Evolutionary conservation across 2,113 vertebrate species (phyloP), one percentile per base, ranked within the genome.

Genomic region (Reinhardtius hippoglossoides): DNA sequence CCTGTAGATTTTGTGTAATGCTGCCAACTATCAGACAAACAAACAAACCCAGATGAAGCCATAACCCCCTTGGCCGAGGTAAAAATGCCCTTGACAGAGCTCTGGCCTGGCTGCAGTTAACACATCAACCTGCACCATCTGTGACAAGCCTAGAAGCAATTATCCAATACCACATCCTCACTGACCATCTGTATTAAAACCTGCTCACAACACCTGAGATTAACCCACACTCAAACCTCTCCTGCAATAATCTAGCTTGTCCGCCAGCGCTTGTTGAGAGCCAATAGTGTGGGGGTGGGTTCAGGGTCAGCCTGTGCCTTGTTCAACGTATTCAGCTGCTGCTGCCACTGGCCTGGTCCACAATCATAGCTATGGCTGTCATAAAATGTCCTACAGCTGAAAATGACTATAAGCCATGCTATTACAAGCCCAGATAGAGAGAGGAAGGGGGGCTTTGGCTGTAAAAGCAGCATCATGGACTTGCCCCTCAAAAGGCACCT

Each of bases 101-200:
- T 64, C 57, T 77, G 85, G 74, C 70, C 72, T 48, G 88, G 71
- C 82, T 78, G 59, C 74, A 73, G 89, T 90, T 90, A 90, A 89
- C 88, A 87, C 87, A 92, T 92, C 81, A 88, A 87, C 80, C 83
- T 75, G 89, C 92, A 86, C 91, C 93, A 94, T 93, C 92, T 94
- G 90, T 90, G 88, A 91, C 88, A 88, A 82, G 67, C 88, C 81
- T 73, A 83, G 80, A 93, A 91, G 87, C 93, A 93, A 95, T 94
- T 91, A 94, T 92, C 80, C 83, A 83, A 76, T 87, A 89, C 92
- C 90, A 86, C 82, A 74, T 87, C 83, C 89, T 56, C 14, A 27
- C 87, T 85, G 80, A 82, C 78, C 87, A 89, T 87, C 90, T 87
- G 75, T 91, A 91, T 91, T 92, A 92, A 92, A 92, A 91, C 84